Percentiles rank a stretch among this genome's conserved stretches.
Evolutionary conservation across 2,888 invertebrate species (phyloP).

Genomic region (Rotaria socialis): DNA sequence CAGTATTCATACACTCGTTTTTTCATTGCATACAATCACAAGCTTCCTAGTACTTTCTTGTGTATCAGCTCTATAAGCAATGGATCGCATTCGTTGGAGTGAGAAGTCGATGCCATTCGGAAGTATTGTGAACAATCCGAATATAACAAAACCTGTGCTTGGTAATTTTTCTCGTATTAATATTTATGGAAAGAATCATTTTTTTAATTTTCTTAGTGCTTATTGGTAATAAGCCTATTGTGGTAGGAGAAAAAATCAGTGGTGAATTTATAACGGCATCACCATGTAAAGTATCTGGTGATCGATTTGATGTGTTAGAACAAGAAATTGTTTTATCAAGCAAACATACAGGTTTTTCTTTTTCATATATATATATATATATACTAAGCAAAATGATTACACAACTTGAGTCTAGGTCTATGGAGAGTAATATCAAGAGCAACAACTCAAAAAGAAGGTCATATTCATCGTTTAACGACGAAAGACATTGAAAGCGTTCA

Average conservation of each 20-base stretch:
- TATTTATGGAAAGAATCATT: not conserved
- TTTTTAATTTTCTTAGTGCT: not conserved
- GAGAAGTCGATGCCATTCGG: not conserved
- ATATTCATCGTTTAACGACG: slow-evolving; percentile 1
- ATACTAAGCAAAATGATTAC: no score
- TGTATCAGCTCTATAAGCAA: not conserved
- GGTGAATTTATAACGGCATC: slow-evolving; percentile 5
- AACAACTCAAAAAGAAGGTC: not conserved
- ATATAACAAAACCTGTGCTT: not conserved
- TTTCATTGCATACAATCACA: no score
- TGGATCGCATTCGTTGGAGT: not conserved
- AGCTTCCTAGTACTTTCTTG: no score
- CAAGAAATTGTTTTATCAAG: slow-evolving; percentile 6
- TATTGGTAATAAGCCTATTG: not conserved
- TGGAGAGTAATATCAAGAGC: not conserved
- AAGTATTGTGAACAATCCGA: not conserved
- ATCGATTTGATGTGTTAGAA: slow-evolving; percentile 1
- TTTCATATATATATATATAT: not conserved
- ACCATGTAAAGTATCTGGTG: not conserved
- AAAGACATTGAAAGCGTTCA: not conserved
- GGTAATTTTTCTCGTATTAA: not conserved
- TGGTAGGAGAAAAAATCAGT: slow-evolving; percentile 7
- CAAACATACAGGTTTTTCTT: not conserved
- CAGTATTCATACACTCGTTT: no score
- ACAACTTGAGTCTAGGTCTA: not conserved